These are phyloP conservation scores for Myiozetetes cayanensis DNA, from an alignment of 2,113 vertebrate genomes.

Conservation along the genomic window DNA sequence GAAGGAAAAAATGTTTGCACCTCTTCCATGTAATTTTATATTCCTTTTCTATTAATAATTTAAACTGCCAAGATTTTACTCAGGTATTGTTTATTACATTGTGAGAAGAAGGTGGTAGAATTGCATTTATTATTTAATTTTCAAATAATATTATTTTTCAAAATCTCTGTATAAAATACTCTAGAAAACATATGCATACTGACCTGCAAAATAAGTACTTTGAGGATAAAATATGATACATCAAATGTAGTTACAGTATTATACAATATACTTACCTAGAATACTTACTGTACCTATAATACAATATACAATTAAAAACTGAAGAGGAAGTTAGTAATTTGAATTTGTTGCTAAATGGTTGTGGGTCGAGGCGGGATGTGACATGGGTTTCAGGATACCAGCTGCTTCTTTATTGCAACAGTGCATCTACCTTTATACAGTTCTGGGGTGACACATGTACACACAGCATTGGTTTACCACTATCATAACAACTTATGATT, in stretches of 20 bases:
- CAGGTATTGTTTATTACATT: conserved; percentile 17
- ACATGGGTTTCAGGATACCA: too few relatives aligned
- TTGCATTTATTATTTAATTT: not conserved
- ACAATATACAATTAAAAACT: not conserved
- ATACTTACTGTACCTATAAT: not conserved
- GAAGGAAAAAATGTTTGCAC: conserved; percentile 21
- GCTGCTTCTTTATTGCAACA: too few relatives aligned
- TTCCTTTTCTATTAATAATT: conserved; percentile 10
- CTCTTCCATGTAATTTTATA: not conserved
- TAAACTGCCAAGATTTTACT: not conserved
- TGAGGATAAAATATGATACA: not conserved
- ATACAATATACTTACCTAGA: not conserved
- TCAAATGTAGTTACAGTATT: not conserved
- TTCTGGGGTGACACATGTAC: too few relatives aligned
- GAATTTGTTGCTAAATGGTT: not conserved
- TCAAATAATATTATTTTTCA: not conserved
- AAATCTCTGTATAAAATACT: not conserved
- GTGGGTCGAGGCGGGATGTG: too few relatives aligned
- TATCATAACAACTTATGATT: too few relatives aligned
- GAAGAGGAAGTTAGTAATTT: not conserved
- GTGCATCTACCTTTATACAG: too few relatives aligned
- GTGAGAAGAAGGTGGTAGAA: not conserved
- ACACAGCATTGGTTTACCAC: too few relatives aligned
- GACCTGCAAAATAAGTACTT: not conserved
- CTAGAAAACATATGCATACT: not conserved